Conservation (phyloP, 2,113 vertebrate genomes). For the Cyrtonyx montezumae region DNA sequence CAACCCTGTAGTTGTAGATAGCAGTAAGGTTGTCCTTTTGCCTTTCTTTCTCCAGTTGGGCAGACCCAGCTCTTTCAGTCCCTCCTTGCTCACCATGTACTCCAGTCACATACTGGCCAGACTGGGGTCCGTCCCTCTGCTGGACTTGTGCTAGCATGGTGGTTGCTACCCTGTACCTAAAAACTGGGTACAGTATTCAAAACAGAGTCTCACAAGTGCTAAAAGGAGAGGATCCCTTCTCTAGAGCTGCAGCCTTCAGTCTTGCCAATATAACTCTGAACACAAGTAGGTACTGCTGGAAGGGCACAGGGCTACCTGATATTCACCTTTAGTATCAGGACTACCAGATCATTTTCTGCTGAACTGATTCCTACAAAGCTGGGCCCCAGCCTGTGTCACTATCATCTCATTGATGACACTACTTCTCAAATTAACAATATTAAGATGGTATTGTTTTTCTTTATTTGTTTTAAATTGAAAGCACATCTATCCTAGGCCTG, state of each 20-base stretch:
- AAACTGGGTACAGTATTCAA: background rate
- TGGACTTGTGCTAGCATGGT: background rate
- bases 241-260: background rate
- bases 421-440: background rate
- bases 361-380: background rate
- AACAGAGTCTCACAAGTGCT: accelerated
- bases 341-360: background rate
- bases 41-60: background rate
- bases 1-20: background rate
- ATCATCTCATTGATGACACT: background rate
- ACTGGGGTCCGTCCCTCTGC: background rate
- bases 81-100: background rate
- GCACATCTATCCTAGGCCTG: background rate
- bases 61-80: background rate
- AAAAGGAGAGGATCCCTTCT: background rate
- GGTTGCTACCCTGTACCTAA: background rate
- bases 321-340: background rate
- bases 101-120: background rate
- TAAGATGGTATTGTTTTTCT: background rate
- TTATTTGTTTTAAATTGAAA: background rate
- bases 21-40: background rate
- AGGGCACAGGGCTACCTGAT: background rate
- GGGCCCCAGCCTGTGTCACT: background rate
- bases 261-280: background rate
- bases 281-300: background rate